Base-by-base conservation (phyloP, 1,140 invertebrate species). In the Drosophila busckii region DNA sequence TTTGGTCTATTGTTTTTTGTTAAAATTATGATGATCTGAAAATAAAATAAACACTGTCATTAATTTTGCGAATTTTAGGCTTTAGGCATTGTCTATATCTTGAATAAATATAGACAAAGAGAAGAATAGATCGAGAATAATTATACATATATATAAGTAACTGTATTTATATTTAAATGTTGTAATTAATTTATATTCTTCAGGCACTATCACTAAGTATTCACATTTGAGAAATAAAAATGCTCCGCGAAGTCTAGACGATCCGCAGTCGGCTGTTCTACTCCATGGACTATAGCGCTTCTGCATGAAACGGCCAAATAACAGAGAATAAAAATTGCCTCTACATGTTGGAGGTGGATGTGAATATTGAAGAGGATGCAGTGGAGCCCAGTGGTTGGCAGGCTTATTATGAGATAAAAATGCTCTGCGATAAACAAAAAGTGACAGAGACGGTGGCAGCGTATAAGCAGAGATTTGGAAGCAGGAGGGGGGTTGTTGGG, bases 391-490 rank as follows among this genome's bases (percentile, higher is more conserved):
- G 53, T 22, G 61, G 13, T 46, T 56, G 49, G 60, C 58, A 60
- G 70, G 68, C 83, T 85, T 85, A 85, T 83, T 85, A 85, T 85
- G 64, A 78, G 67, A 70, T 85, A 76, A 84, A 85, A 85, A 78
- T 78, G 48, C 45, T 71, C 50, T 65, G 41, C 50, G 64, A 64
- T 78, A 63, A 76, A 78, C 63, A 83, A 85, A 69, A 82, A 49
- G 49, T 55, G 35, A 25, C 49, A 23, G 46, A 25, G 35, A 13
- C 42, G 7, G 13, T 7, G 12, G 8, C 55, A 22, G 19, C 25
- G n/a, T n/a, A n/a, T n/a, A n/a, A 25, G 17, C 41, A 15, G 20
- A 20, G 7, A 15, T 15, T 4, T 20, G 37, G 17, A 29, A 42
- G 22, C 26, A n/a, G 31, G 26, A 17, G n/a, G n/a, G n/a, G n/a